Evolutionary conservation across 1,140 invertebrate genomes (phyloP).

Genomic region (Cyphomyrmex costatus): DNA sequence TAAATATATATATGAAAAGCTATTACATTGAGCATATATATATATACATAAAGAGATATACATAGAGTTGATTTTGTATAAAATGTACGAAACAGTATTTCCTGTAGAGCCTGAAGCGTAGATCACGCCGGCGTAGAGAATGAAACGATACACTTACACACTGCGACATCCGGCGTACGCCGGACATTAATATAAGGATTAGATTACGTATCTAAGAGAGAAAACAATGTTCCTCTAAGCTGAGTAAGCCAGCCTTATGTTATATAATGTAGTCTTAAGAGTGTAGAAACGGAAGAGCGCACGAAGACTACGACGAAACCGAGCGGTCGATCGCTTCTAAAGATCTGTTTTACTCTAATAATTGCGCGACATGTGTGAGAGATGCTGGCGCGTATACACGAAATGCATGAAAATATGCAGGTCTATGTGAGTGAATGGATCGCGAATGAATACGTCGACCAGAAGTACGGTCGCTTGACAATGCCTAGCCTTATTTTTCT

Average conservation of each 20-base stretch:
- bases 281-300: constrained; percentile 32
- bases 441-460: constrained; percentile 46
- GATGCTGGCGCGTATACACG: background rate
- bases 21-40: constrained; percentile 60
- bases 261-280: constrained; percentile 78
- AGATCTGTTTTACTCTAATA: constrained; percentile 40
- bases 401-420: constrained; percentile 8
- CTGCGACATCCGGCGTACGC: constrained; percentile 49
- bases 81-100: constrained; percentile 76
- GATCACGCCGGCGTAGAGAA: constrained; percentile 44
- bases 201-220: constrained; percentile 78
- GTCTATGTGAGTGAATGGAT: constrained; percentile 23
- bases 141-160: constrained; percentile 54
- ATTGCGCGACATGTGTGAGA: background rate
- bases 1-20: constrained; percentile 67
- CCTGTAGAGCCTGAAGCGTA: constrained; percentile 74
- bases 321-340: constrained; percentile 37
- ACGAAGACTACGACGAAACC: constrained; percentile 22
- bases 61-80: constrained; percentile 78
- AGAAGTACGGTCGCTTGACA: constrained; percentile 70
- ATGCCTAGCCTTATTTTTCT: constrained; percentile 85
- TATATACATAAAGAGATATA: constrained; percentile 57
- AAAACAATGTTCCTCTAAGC: constrained; percentile 86
- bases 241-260: constrained; percentile 86
- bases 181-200: constrained; percentile 57